Evolutionary conservation across 2,888 invertebrate genomes (phyloP), one percentile per base, ranked within the genome.

Genomic region (Heliconius sara): DNA sequence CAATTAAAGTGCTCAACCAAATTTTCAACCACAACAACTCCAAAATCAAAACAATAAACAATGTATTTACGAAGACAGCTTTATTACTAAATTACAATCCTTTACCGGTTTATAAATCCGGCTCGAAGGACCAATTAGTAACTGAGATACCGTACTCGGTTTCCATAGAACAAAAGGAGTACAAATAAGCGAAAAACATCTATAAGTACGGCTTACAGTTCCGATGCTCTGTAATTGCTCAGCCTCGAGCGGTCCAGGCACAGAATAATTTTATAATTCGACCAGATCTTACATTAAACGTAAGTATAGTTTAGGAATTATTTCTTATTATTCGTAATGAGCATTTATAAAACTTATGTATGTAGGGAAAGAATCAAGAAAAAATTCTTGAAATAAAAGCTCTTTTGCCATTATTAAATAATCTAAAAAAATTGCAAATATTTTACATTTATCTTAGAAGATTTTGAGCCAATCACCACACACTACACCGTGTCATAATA

Each of bases 121-220:
- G 88, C 84, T 86, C 86, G 85, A 84, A 83, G 88, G 89, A 92
- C 91, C 93, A 93, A 93, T 93, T 93, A 93, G 93, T 92, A 92
- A 92, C 88, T 83, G 91, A 93, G 89, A 87, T 87, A 87, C 84
- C 90, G 89, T 87, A 88, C 88, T 91, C 91, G 87, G 88, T 86
- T 93, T 92, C 88, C 89, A 85, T 84, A 81, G 89, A 88, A 86
- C 84, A 89, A 91, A 88, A 87, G 88, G 89, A 86, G 86, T 84
- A 84, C 87, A 91, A 91, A 92, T 91, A 91, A 91, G 87, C 87
- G 92, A 93, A 93, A 92, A 92, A 92, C 91, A 90, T 91, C 90
- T 90, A 90, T 86, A 86, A 85, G 84, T 90, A 89, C 89, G 90
- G 93, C 91, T 92, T 91, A 91, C 90, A 88, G 89, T 92, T 92